Evolutionary conservation across 30 jellyfish, hydroid and myxozoan genomes (phyloP).

Genomic region (Rhopilema esculentum): DNA sequence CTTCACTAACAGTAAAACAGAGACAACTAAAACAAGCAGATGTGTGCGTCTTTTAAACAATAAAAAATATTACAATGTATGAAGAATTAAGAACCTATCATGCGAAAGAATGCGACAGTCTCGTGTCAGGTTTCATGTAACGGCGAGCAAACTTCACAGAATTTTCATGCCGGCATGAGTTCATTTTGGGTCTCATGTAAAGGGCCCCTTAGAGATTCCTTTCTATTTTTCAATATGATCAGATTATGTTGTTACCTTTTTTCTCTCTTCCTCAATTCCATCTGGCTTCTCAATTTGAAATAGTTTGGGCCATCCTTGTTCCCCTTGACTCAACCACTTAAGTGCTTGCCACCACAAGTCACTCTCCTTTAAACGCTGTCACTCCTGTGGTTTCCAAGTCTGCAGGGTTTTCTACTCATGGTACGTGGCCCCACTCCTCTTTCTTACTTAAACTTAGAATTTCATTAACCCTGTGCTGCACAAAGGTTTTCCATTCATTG

Average conservation of each 20-base stretch:
- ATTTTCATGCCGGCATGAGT: no score
- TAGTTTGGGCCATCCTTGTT: slow-evolving; percentile 21
- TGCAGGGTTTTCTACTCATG: slow-evolving; percentile 60
- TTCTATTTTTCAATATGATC: neutral
- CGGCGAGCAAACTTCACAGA: no score
- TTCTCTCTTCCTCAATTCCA: slow-evolving; percentile 13
- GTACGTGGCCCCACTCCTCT: slow-evolving; percentile 44
- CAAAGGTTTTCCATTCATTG: slow-evolving; percentile 52
- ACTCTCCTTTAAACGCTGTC: slow-evolving; percentile 9
- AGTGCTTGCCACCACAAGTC: slow-evolving; percentile 53
- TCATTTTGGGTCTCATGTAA: no score
- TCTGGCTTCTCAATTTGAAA: neutral
- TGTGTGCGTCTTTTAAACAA: no score
- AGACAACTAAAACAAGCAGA: no score
- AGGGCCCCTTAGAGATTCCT: slow-evolving; percentile 18
- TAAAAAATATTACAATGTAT: no score
- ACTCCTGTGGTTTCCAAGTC: slow-evolving; percentile 52
- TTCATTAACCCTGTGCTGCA: slow-evolving; percentile 63
- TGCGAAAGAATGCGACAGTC: no score
- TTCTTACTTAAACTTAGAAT: slow-evolving; percentile 5
- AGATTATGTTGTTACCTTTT: neutral
- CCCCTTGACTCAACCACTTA: slow-evolving; percentile 13
- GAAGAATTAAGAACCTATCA: no score
- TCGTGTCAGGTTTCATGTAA: no score
- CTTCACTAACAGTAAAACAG: no score